Evolutionary conservation across 2,113 vertebrate species (phyloP).

Genomic region (Bujurquina vittata): DNA sequence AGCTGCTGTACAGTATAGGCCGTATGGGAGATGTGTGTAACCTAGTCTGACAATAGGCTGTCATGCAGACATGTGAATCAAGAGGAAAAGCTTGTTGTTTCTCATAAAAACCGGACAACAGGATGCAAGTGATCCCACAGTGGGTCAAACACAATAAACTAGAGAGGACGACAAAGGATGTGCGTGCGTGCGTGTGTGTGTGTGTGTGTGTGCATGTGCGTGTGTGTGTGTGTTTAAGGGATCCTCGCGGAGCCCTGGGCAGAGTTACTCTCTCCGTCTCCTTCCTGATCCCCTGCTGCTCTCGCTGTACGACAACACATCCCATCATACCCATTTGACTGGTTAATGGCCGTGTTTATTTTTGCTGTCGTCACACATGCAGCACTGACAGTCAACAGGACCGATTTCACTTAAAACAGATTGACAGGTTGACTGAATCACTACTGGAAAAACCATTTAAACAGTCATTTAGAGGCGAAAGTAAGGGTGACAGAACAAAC

Average conservation of each 20-base stretch:
- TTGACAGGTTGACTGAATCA: not conserved
- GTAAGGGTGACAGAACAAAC: not conserved
- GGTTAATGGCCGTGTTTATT: conserved; percentile 70
- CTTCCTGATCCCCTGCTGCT: conserved; percentile 86
- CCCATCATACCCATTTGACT: conserved; percentile 74
- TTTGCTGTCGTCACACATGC: conserved; percentile 63
- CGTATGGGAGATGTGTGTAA: not conserved
- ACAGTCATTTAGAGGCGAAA: not conserved
- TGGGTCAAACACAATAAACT: conserved; percentile 72
- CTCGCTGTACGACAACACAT: conserved; percentile 84
- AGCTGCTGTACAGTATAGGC: not conserved
- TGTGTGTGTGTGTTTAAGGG: conserved; percentile 21
- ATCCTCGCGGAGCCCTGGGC: conserved; percentile 45
- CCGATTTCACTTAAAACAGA: not conserved
- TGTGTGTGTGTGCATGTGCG: conserved; percentile 30
- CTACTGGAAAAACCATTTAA: not conserved
- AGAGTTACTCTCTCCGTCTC: conserved; percentile 93
- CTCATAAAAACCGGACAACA: conserved; percentile 72
- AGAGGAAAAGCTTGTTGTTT: conserved; percentile 63
- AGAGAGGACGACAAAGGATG: conserved; percentile 75
- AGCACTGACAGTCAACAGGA: conserved; percentile 11
- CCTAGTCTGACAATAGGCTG: conserved; percentile 8
- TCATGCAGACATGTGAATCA: conserved; percentile 26
- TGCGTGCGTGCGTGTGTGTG: conserved; percentile 31
- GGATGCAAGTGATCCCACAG: conserved; percentile 66